These are phyloP conservation scores for Lasioglossum marginatum DNA, from an alignment of 2,888 invertebrate genomes.

Conservation along the genomic window DNA sequence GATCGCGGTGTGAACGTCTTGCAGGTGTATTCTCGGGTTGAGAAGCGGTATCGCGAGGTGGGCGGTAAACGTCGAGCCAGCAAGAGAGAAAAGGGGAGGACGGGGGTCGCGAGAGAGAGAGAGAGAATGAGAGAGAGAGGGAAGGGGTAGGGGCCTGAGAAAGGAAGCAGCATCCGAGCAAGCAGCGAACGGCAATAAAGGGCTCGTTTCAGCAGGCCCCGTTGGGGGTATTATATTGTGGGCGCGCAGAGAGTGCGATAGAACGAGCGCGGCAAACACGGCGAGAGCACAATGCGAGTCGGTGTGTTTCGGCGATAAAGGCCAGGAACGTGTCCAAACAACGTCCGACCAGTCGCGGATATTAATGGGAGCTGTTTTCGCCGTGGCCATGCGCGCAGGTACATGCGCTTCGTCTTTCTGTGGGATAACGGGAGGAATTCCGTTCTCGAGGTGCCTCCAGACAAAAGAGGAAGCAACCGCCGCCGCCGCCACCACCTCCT, in stretches of 20 bases:
- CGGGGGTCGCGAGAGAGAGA: slow-evolving; percentile 21
- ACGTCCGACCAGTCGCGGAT: slow-evolving; percentile 49
- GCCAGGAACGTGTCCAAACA: slow-evolving; percentile 53
- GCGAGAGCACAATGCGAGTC: slow-evolving; percentile 57
- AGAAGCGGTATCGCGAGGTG: slow-evolving; percentile 22
- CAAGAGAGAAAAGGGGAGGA: neutral
- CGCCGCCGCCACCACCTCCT: neutral
- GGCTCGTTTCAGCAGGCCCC: slow-evolving; percentile 74
- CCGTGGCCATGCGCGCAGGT: slow-evolving; percentile 45
- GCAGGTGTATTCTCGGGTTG: slow-evolving; percentile 39
- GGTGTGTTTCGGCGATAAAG: slow-evolving; percentile 66
- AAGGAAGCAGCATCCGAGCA: slow-evolving; percentile 82
- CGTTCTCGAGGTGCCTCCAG: slow-evolving; percentile 46
- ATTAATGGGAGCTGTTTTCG: slow-evolving; percentile 51
- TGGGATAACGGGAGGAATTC: slow-evolving; percentile 59
- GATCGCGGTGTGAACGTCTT: slow-evolving; percentile 24
- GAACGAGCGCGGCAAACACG: slow-evolving; percentile 31
- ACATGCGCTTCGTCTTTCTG: slow-evolving; percentile 26
- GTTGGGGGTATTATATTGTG: slow-evolving; percentile 66
- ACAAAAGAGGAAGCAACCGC: slow-evolving; percentile 45
- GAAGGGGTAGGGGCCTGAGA: slow-evolving; percentile 77
- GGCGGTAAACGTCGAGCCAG: slow-evolving; percentile 22
- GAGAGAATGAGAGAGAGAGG: slow-evolving; percentile 41
- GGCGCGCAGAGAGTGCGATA: slow-evolving; percentile 48
- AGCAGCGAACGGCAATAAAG: slow-evolving; percentile 77